Conservation (phyloP, 2,888 invertebrate species). For the Dioctria rufipes region DNA sequence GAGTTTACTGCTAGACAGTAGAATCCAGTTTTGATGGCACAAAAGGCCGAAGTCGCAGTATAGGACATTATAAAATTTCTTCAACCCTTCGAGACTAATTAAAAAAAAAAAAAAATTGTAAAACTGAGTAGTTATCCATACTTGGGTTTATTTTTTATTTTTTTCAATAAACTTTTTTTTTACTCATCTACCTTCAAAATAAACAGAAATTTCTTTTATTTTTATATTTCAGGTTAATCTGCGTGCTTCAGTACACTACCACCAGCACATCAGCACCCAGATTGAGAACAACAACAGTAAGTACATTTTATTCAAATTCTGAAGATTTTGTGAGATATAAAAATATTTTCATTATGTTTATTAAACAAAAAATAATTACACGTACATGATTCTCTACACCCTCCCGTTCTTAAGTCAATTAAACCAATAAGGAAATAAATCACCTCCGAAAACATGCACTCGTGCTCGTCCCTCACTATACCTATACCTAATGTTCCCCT, state of each 20-base stretch:
- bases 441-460: neutral
- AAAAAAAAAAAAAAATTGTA: no score
- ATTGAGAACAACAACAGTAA: slow-evolving; percentile 29
- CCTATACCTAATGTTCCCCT: neutral
- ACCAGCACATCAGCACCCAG: slow-evolving; percentile 56
- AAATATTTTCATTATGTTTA: no score
- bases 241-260: slow-evolving; percentile 53
- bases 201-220: slow-evolving; percentile 3
- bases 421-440: slow-evolving; percentile 10
- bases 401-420: neutral
- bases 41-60: no score
- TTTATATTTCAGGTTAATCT: slow-evolving; percentile 53
- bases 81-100: no score
- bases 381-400: no score
- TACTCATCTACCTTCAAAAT: neutral
- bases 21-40: no score
- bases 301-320: slow-evolving; percentile 4
- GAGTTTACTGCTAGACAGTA: no score
- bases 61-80: no score
- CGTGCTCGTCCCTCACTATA: neutral
- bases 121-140: neutral
- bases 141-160: neutral
- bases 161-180: neutral
- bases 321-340: no score
- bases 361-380: no score